These are phyloP conservation scores for Drosophila navojoa DNA, from an alignment of 1,140 invertebrate species.

Conservation along the genomic window DNA sequence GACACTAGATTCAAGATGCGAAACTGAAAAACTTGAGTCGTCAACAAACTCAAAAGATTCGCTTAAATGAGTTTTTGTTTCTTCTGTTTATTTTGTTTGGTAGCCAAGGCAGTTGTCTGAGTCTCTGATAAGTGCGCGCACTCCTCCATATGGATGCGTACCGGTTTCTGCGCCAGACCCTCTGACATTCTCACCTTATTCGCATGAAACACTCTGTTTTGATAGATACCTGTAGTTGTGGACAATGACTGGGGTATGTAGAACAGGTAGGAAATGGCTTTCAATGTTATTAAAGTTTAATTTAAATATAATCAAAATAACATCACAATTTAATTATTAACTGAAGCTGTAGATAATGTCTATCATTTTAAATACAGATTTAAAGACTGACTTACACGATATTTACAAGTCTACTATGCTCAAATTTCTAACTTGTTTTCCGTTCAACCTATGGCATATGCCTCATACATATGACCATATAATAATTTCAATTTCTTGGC, in stretches of 20 bases:
- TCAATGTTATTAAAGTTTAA: too few species aligned
- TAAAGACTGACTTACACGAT: background rate
- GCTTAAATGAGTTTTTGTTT: background rate
- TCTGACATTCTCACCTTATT: slow-evolving; percentile 17
- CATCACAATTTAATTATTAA: too few species aligned
- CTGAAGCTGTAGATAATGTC: too few species aligned
- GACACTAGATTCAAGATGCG: slow-evolving; percentile 15
- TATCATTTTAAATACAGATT: too few species aligned
- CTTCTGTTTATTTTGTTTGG: background rate
- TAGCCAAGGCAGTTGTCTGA: slow-evolving; percentile 5
- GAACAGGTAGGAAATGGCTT: too few species aligned
- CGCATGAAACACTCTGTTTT: background rate
- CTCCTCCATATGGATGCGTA: slow-evolving; percentile 3
- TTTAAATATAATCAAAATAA: too few species aligned
- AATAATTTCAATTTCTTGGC: slow-evolving; percentile 14
- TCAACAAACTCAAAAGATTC: slow-evolving; percentile 7
- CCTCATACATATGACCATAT: background rate
- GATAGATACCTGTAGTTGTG: background rate
- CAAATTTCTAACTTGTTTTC: background rate
- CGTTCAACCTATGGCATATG: slow-evolving; percentile 24
- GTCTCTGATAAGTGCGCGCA: slow-evolving; percentile 16
- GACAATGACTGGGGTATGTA: background rate
- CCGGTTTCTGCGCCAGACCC: slow-evolving; percentile 21
- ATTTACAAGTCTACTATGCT: background rate
- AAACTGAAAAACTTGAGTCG: slow-evolving; percentile 8